Percentiles rank a stretch among this genome's conserved stretches.
phyloP scores from a whole-genome alignment of 2,113 vertebrate species.

The Collichthys lucidus region DNA sequence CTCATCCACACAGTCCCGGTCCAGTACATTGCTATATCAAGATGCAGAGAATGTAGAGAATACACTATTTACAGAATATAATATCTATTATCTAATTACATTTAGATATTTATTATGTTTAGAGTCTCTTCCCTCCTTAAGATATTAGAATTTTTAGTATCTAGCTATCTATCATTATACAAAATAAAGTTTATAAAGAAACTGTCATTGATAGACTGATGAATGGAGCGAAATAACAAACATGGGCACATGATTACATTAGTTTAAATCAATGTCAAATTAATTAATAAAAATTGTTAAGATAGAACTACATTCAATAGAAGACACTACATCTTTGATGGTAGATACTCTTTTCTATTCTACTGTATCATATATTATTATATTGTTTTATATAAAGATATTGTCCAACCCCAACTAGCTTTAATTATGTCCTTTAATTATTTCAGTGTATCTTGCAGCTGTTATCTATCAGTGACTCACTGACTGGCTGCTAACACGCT shows the following conservation, averaged over 20 bases:
- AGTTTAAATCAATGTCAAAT: background rate
- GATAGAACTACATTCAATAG: background rate
- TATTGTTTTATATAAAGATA: background rate
- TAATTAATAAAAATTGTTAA: background rate
- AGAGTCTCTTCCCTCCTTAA: no score
- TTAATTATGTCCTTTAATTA: background rate
- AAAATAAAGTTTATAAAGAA: background rate
- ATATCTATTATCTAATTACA: no score
- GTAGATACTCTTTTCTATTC: no score
- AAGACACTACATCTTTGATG: background rate
- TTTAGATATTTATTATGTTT: no score
- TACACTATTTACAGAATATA: no score
- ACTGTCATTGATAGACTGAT: background rate
- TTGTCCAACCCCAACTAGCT: background rate
- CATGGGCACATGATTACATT: background rate
- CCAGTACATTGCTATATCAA: no score
- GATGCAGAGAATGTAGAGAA: no score
- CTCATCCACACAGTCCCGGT: no score
- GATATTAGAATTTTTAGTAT: no score
- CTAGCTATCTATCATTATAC: background rate
- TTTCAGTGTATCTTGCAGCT: constrained; percentile 14
- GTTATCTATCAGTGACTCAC: background rate
- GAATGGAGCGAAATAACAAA: background rate
- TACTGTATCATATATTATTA: background rate
- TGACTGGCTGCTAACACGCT: constrained; percentile 24